Base-by-base conservation (phyloP, 2,113 vertebrate genomes). In the Athene noctua region DNA sequence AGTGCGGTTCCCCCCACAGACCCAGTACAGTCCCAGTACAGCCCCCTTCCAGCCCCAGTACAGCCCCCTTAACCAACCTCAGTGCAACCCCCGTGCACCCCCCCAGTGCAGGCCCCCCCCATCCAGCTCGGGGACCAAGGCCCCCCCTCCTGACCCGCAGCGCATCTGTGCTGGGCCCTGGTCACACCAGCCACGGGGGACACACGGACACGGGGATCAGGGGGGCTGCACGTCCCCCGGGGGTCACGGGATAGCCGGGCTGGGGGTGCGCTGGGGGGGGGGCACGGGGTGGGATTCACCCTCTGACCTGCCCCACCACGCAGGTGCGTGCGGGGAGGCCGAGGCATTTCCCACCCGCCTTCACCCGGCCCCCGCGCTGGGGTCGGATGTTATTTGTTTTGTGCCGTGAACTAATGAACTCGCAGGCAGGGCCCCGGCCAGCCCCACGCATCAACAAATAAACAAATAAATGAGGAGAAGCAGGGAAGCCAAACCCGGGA, bases 351-450 rank as follows among this genome's bases (percentile, higher is more conserved):
- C 94, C 34, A 23, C 51, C 77, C 32, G 0, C 57, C 51, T 49
- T 44, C 70, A 3, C 63, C 3, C 1, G 0, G 10, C 1, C 5
- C 1, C 1, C 2, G 65, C 68, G 90, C 85, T 54, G 47, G 57
- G 68, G 20, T 85, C 17, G 92, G 94, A 72, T 82, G 82, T 47
- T 96, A 40, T 94, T 92, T 89, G 77, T 74, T 95, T 94, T 87
- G 83, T 9, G 75, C 77, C 51, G 26, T 74, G 89, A 95, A 94
- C 86, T 94, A 12, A 0, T 63, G 89, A 96, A 89, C 94, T 81
- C 4, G 4, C 71, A 42, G 85, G 86, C 92, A 80, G 63, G 92
- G 89, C 93, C 72, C 47, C 0, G 92, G 79, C 92, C 94, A n/a
- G 84, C 75, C 67, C 84, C 4, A 1, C 46, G 90, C 1, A 95